phyloP scores from a whole-genome alignment of 1,140 invertebrate genomes.

The Drosophila arawakana region DNA sequence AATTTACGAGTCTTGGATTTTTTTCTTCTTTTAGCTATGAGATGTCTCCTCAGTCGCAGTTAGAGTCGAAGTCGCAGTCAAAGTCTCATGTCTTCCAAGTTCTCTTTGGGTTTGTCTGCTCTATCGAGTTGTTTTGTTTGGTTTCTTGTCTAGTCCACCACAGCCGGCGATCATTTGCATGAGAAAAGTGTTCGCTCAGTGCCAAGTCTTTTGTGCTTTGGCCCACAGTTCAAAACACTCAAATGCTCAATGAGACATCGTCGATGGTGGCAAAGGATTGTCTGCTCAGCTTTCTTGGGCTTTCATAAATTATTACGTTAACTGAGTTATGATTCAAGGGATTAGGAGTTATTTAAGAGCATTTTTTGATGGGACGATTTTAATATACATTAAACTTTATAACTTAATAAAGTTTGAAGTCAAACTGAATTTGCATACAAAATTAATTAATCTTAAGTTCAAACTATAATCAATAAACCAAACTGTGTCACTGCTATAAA shows the following conservation, averaged over 20 bases:
- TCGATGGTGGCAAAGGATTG: slow-evolving; percentile 5
- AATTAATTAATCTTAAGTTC: too few relatives aligned
- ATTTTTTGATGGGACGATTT: not conserved
- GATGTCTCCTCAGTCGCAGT: slow-evolving; percentile 4
- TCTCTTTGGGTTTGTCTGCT: slow-evolving; percentile 3
- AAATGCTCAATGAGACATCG: slow-evolving; percentile 41
- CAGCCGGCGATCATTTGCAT: slow-evolving; percentile 59
- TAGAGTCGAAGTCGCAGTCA: slow-evolving; percentile 4
- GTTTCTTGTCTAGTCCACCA: slow-evolving; percentile 41
- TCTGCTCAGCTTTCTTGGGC: slow-evolving; percentile 16
- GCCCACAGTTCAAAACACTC: slow-evolving; percentile 19
- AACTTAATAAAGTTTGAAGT: too few relatives aligned
- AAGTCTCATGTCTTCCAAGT: slow-evolving; percentile 5
- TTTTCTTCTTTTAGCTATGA: slow-evolving; percentile 17
- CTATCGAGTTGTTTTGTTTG: slow-evolving; percentile 2
- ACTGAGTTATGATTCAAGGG: slow-evolving; percentile 13
- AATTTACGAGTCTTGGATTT: slow-evolving; percentile 77
- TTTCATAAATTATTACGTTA: not conserved
- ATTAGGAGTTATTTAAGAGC: slow-evolving; percentile 13
- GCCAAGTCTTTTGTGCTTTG: slow-evolving; percentile 23
- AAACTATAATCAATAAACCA: too few relatives aligned
- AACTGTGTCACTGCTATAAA: too few relatives aligned
- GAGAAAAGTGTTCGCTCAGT: slow-evolving; percentile 33
- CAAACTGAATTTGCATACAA: too few relatives aligned
- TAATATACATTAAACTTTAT: too few relatives aligned